Percentiles rank a stretch among this genome's conserved stretches.
phyloP scores from a whole-genome alignment of 2,888 invertebrate species.

The Entomobrya proxima region DNA sequence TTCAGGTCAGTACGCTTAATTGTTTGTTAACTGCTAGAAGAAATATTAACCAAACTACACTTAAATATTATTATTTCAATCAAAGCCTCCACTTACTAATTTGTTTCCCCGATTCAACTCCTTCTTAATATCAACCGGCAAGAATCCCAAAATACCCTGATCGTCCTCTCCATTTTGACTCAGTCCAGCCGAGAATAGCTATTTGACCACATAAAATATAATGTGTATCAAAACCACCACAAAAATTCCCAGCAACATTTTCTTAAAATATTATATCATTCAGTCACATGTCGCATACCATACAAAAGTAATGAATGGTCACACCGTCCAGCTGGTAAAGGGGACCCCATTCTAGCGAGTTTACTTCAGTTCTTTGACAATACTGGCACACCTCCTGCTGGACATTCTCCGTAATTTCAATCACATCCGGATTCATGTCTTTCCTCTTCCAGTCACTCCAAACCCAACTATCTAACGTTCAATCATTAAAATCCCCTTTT shows the following conservation, averaged over 20 bases:
- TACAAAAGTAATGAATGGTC: constrained; percentile 86
- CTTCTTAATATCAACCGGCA: constrained; percentile 82
- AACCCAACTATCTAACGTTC: not conserved
- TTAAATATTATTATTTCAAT: constrained; percentile 76
- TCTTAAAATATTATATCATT: not conserved
- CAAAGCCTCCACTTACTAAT: constrained; percentile 82
- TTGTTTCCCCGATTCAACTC: constrained; percentile 83
- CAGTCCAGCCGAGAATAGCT: constrained; percentile 85
- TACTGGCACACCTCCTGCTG: constrained; percentile 50
- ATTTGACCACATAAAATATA: constrained; percentile 36
- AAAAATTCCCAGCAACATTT: not conserved
- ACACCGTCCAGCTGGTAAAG: constrained; percentile 78
- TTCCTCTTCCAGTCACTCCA: not conserved
- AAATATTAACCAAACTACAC: not conserved
- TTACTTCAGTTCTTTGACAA: constrained; percentile 60
- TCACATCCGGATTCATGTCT: constrained; percentile 61
- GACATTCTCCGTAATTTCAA: constrained; percentile 53
- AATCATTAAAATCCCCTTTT: not conserved
- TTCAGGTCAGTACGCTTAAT: too few species aligned
- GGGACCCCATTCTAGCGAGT: constrained; percentile 71
- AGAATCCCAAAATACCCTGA: constrained; percentile 86
- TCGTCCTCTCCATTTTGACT: constrained; percentile 83
- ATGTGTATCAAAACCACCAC: not conserved
- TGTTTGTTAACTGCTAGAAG: not conserved
- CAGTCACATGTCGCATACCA: constrained; percentile 80